Conservation (phyloP, 2,113 vertebrate genomes). For the Equus przewalskii region DNA sequence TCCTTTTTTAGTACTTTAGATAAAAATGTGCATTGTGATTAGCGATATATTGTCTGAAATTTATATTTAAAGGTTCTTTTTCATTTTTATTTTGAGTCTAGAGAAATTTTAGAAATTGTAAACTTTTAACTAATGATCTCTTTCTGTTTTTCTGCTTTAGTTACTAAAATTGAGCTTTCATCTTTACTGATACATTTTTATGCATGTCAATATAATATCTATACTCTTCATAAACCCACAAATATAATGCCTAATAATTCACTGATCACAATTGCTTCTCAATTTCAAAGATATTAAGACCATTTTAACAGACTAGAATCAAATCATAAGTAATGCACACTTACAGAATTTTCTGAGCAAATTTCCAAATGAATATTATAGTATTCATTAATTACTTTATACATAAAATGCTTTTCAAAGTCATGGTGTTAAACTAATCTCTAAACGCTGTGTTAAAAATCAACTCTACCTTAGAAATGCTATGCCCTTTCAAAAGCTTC, state of each 20-base stretch:
- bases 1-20: not conserved
- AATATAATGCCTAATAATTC: not conserved
- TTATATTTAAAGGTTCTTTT: not conserved
- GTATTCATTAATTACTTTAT: slow-evolving; percentile 14
- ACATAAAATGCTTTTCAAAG: slow-evolving; percentile 11
- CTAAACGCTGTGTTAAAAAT: not conserved
- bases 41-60: not conserved
- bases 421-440: slow-evolving; percentile 29
- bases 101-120: not conserved
- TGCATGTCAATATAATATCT: not conserved
- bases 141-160: not conserved
- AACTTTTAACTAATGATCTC: not conserved
- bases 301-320: not conserved
- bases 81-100: slow-evolving; percentile 7
- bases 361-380: slow-evolving; percentile 9
- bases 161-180: not conserved
- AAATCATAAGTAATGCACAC: not conserved
- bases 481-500: slow-evolving; percentile 23
- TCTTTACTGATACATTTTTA: slow-evolving; percentile 13
- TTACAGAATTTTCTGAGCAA: slow-evolving; percentile 35
- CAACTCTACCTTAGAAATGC: not conserved
- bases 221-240: not conserved
- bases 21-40: not conserved
- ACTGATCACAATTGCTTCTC: not conserved
- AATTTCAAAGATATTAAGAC: slow-evolving; percentile 31